Base-by-base conservation (phyloP, 2,113 vertebrate genomes). In the Chlamydotis undulata region DNA sequence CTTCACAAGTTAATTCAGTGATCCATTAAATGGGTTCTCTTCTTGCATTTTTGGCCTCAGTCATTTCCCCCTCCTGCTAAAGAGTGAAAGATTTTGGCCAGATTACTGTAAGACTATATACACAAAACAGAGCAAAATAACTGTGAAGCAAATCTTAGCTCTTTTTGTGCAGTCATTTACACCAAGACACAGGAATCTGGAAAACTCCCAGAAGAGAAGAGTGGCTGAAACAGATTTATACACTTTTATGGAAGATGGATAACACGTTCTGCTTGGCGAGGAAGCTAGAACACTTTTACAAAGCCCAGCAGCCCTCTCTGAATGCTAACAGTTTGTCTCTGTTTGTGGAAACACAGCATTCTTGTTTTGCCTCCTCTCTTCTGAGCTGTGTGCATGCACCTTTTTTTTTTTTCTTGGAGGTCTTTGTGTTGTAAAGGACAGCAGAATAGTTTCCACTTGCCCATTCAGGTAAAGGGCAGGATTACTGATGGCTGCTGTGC, bases 231-330 rank as follows among this genome's bases (percentile, higher is more conserved):
- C 25, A 78, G 39, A 73, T 93, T 93, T 87, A 56, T 76, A 60
- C 29, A 64, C 5, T 87, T 73, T 64, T 64, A 33, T 73, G 31
- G 81, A 91, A 93, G 74, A 90, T 7, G 39, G 69, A 91, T 80
- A 80, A 52, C 69, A 67, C 1, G 0, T 95, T 92, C 87, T 76
- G 55, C 33, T 91, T 91, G 84, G 87, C 14, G 22, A 92, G 78
- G 80, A 95, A 93, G 65, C 15, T 56, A 68, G 65, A 85, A 89
- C n/a, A 19, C 25, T 52, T 74, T 91, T 35, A 94, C 59, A 85
- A 71, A 96, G 31, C 61, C 22, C 80, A 90, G 84, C 71, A 95
- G 73, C 52, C 24, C 55, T 94, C 88, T 95, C 26, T 90, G 94
- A 95, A 95, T 91, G 63, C 67, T 84, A 94, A 69, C 37, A 91